phyloP scores from a whole-genome alignment of 2,113 vertebrate genomes.

The Rutilus rutilus region DNA sequence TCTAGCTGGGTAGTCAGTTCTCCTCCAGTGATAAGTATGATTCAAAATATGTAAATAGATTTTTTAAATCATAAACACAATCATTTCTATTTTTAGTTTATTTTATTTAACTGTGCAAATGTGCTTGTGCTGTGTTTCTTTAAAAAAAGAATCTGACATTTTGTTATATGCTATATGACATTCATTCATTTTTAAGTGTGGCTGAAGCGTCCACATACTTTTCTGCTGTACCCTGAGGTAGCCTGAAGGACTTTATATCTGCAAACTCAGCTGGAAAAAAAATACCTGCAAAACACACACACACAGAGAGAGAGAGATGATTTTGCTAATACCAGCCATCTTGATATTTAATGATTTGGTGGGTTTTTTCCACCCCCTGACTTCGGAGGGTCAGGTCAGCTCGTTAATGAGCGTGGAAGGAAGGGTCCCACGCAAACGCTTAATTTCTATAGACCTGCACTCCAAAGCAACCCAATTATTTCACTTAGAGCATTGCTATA shows the following conservation, averaged over 20 bases:
- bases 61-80: not conserved
- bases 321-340: slow-evolving; percentile 63
- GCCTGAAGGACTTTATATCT: slow-evolving; percentile 32
- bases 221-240: slow-evolving; percentile 22
- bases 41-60: no score
- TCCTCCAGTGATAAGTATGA: no score
- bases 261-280: slow-evolving; percentile 42
- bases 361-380: slow-evolving; percentile 42
- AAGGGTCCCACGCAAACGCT: not conserved
- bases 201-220: slow-evolving; percentile 1
- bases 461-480: slow-evolving; percentile 29
- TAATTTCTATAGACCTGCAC: not conserved
- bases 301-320: slow-evolving; percentile 27
- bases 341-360: slow-evolving; percentile 67
- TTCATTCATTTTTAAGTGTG: slow-evolving; percentile 4
- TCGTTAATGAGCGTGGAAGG: slow-evolving; percentile 60
- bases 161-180: not conserved
- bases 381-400: slow-evolving; percentile 63
- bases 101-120: not conserved
- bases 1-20: no score
- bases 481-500: not conserved
- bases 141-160: not conserved
- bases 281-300: slow-evolving; percentile 34
- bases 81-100: not conserved
- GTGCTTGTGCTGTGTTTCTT: not conserved